A percentile compares a stretch with the other conserved stretches of the same genome.
These are phyloP conservation scores for Corythornis leucogaster DNA, from an alignment of 2,797 vertebrate species.

Conservation along the genomic window DNA sequence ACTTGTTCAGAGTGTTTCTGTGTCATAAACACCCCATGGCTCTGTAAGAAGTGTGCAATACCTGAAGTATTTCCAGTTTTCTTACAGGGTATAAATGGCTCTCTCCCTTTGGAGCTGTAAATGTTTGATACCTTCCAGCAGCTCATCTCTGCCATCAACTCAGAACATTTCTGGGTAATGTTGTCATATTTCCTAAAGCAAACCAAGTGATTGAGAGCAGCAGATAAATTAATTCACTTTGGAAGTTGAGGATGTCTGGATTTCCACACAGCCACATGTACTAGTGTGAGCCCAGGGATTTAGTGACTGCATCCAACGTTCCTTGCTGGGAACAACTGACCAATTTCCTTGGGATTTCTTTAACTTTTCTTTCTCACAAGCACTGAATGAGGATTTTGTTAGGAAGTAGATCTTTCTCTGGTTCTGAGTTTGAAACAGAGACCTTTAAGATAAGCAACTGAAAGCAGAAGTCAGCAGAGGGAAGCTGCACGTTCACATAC, in stretches of 20 bases:
- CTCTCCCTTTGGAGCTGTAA: not conserved
- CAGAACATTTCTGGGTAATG: conserved; percentile 19
- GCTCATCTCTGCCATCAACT: not conserved
- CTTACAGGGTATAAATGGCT: not conserved
- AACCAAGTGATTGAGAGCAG: conserved; percentile 43
- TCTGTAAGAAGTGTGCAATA: not conserved
- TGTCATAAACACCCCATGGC: not conserved
- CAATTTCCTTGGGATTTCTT: not conserved
- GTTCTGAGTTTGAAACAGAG: not conserved
- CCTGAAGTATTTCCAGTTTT: not conserved
- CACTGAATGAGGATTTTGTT: not conserved
- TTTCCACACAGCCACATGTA: not conserved
- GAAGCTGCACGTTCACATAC: not conserved
- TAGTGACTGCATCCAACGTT: not conserved
- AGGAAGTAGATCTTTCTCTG: not conserved
- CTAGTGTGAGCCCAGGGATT: not conserved
- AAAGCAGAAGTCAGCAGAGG: not conserved
- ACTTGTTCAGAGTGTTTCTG: not conserved
- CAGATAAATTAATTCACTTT: conserved; percentile 18
- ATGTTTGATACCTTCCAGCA: conserved; percentile 14
- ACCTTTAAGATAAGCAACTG: not conserved
- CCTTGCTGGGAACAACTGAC: not conserved
- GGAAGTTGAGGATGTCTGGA: conserved; percentile 13
- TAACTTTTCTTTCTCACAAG: not conserved
- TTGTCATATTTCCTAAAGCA: conserved; percentile 55